Conservation (phyloP, 2,113 vertebrate genomes). For the Trogon melanurus region DNA sequence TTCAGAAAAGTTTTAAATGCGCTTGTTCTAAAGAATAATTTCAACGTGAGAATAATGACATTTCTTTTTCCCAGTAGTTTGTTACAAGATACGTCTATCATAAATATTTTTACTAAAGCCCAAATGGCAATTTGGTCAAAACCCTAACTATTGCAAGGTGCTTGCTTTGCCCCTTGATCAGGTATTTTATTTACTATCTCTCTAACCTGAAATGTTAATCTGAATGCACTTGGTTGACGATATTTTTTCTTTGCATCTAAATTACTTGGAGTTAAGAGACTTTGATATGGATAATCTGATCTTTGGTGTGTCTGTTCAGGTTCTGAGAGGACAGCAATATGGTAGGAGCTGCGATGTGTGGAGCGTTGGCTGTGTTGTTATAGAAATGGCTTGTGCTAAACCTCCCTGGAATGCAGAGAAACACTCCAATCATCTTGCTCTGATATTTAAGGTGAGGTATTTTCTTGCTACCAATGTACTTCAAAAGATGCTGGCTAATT, state of each 20-base stretch:
- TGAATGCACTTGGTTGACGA: background rate
- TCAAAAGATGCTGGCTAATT: background rate
- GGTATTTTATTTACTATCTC: background rate
- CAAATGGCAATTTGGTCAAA: background rate
- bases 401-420: constrained; percentile 93
- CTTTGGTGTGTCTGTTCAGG: constrained; percentile 67
- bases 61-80: background rate
- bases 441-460: constrained; percentile 88
- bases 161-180: background rate
- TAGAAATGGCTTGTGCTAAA: constrained; percentile 93
- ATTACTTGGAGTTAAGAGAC: background rate
- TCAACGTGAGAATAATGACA: fast-evolving
- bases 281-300: background rate
- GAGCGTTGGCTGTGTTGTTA: constrained; percentile 90
- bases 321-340: constrained; percentile 89
- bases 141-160: background rate
- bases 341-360: constrained; percentile 93
- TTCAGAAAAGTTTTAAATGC: background rate
- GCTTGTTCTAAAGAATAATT: background rate
- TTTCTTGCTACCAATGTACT: background rate
- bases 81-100: background rate
- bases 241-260: background rate
- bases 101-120: background rate
- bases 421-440: constrained; percentile 91
- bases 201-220: background rate